Evolutionary conservation across 2,797 vertebrate genomes (phyloP).

Genomic region (Chiloscyllium punctatum): DNA sequence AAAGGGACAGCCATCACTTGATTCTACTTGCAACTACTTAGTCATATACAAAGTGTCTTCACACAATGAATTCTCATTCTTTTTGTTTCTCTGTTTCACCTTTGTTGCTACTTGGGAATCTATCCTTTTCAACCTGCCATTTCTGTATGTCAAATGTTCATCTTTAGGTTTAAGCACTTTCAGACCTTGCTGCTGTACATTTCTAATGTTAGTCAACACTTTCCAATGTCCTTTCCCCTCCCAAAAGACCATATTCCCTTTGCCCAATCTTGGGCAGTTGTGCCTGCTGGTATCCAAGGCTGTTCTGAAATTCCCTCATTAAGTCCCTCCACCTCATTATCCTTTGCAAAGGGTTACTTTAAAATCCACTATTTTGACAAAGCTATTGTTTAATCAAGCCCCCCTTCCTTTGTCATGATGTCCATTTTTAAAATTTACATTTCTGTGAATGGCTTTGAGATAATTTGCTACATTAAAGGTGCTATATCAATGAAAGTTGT

Average conservation of each 20-base stretch:
- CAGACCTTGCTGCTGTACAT: neutral
- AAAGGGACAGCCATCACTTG: neutral
- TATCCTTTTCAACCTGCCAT: neutral
- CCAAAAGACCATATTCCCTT: neutral
- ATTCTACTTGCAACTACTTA: neutral
- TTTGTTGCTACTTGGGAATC: neutral
- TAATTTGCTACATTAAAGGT: neutral
- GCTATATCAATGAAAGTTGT: neutral
- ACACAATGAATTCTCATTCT: neutral
- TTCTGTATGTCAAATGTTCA: neutral
- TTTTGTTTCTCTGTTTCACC: neutral
- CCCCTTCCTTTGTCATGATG: neutral
- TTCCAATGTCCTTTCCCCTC: neutral
- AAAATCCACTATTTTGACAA: neutral
- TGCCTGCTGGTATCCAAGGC: neutral
- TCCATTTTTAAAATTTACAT: neutral
- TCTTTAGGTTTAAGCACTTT: neutral
- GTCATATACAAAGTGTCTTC: neutral
- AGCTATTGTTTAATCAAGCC: neutral
- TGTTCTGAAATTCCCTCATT: neutral
- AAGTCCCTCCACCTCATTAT: neutral
- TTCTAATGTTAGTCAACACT: neutral
- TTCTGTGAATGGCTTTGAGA: neutral
- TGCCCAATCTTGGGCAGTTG: neutral
- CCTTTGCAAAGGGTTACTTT: neutral